Evolutionary conservation across 2,888 invertebrate genomes (phyloP).

Genomic region (Junonia oenone): DNA sequence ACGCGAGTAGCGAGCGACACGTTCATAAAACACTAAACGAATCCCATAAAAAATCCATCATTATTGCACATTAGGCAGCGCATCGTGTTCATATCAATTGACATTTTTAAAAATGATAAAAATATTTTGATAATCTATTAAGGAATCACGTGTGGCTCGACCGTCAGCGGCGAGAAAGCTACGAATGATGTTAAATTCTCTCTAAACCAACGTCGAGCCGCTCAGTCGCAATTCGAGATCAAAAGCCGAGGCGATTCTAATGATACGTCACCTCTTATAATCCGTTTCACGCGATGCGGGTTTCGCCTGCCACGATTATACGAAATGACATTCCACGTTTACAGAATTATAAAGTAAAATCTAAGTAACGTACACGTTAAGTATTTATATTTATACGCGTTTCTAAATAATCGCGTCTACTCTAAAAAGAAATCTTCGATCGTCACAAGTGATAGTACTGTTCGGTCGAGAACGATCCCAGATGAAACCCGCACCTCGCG

Average conservation of each 20-base stretch:
- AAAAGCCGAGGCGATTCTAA: slow-evolving; percentile 45
- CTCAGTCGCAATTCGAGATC: slow-evolving; percentile 65
- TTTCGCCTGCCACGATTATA: slow-evolving; percentile 7
- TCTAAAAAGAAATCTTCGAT: neutral
- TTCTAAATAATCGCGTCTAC: neutral
- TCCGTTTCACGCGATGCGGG: slow-evolving; percentile 36
- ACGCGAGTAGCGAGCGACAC: neutral
- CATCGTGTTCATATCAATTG: slow-evolving; percentile 54
- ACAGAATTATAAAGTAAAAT: neutral
- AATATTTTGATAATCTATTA: slow-evolving; percentile 63
- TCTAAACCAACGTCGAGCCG: slow-evolving; percentile 33
- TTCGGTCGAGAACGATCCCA: neutral
- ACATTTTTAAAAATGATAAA: slow-evolving; percentile 61
- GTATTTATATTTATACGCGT: neutral
- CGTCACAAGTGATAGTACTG: neutral
- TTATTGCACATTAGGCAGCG: slow-evolving; percentile 32
- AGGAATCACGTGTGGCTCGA: slow-evolving; percentile 50
- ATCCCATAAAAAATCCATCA: slow-evolving; percentile 13
- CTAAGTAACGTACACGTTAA: slow-evolving; percentile 13
- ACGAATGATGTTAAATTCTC: slow-evolving; percentile 11
- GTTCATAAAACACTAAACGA: slow-evolving; percentile 5
- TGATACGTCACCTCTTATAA: slow-evolving; percentile 16
- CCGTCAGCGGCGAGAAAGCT: slow-evolving; percentile 3
- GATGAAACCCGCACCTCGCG: slow-evolving; percentile 19
- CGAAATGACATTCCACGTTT: slow-evolving; percentile 19